Evolutionary conservation across 2,113 vertebrate species (phyloP).

Genomic region (Agelaius phoeniceus): DNA sequence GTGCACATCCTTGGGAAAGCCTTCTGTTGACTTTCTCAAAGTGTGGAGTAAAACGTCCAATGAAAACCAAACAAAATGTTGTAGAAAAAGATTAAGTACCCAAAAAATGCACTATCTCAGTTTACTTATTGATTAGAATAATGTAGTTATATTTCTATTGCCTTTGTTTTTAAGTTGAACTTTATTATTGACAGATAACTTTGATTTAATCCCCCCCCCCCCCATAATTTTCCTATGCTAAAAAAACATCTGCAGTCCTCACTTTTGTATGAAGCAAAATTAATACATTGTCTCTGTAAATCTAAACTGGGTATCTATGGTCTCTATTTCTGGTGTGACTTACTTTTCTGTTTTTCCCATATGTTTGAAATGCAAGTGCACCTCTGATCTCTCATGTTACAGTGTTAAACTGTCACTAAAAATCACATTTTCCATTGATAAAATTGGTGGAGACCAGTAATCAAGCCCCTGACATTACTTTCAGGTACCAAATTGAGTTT

Average conservation of each 20-base stretch:
- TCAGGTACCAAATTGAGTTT: neutral
- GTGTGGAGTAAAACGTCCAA: neutral
- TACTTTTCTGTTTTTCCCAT: neutral
- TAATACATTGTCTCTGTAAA: neutral
- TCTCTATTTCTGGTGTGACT: neutral
- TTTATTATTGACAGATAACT: neutral
- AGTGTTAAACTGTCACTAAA: neutral
- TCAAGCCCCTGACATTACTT: neutral
- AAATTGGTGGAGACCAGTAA: neutral
- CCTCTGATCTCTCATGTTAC: neutral
- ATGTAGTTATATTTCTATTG: neutral
- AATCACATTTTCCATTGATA: neutral
- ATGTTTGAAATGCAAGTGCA: neutral
- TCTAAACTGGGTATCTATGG: neutral
- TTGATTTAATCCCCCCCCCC: rapidly evolving
- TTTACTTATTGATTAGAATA: neutral
- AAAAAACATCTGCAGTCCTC: neutral
- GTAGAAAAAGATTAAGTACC: neutral
- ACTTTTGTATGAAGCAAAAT: neutral
- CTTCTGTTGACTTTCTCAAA: neutral
- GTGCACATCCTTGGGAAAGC: rapidly evolving
- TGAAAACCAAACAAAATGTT: neutral
- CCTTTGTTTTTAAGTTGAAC: rapidly evolving
- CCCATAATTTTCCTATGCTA: neutral
- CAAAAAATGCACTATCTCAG: rapidly evolving